phyloP scores from a whole-genome alignment of 2,888 invertebrate genomes.

The Liposcelis brunnea region DNA sequence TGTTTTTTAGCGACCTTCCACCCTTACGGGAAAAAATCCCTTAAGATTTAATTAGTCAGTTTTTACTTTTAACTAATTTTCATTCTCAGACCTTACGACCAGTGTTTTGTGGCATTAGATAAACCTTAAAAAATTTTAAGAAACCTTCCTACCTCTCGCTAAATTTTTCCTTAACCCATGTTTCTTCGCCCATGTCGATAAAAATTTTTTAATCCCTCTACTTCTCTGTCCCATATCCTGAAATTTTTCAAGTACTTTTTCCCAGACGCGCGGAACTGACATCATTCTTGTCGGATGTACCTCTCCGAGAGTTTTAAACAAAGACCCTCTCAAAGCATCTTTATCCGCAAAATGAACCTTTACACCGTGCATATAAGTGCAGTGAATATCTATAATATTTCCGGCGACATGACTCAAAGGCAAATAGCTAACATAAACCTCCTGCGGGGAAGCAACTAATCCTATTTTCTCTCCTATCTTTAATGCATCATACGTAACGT shows the following conservation, averaged over 20 bases:
- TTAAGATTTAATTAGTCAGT: too few species aligned
- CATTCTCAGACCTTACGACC: too few species aligned
- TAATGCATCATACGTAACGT: conserved; percentile 52
- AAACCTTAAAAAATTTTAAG: too few species aligned
- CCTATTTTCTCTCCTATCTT: conserved; percentile 36
- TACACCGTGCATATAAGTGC: conserved; percentile 16
- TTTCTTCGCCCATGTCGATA: too few species aligned
- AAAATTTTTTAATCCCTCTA: too few species aligned
- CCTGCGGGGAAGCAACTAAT: conserved; percentile 30
- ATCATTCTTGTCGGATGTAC: conserved; percentile 70
- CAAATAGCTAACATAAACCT: conserved; percentile 58
- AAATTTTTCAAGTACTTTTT: conserved; percentile 83
- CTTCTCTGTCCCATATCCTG: conserved; percentile 21
- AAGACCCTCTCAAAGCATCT: conserved; percentile 69
- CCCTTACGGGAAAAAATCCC: too few species aligned
- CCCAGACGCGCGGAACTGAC: conserved; percentile 84
- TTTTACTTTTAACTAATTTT: too few species aligned
- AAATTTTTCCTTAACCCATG: too few species aligned
- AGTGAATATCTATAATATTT: neutral
- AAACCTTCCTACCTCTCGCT: too few species aligned
- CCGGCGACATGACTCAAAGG: conserved; percentile 86
- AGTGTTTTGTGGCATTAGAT: too few species aligned
- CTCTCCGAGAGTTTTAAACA: conserved; percentile 56
- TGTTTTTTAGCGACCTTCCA: too few species aligned
- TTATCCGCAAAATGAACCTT: conserved; percentile 81